Base-by-base conservation (phyloP, 1,140 invertebrate species). In the Telenomus remus region DNA sequence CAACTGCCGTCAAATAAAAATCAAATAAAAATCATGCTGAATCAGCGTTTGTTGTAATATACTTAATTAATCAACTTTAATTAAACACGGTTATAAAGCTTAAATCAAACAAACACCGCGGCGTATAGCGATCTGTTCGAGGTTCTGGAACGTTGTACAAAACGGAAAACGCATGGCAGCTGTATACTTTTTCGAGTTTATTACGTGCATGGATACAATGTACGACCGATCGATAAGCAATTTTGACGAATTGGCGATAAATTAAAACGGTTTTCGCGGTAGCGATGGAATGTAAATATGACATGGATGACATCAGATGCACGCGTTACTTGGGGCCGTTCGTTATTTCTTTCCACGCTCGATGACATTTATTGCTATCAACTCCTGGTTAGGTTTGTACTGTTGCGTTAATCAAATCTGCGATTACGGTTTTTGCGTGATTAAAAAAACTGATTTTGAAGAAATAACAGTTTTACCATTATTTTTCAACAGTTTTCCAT, bases 291-390 rank as follows among this genome's bases (percentile, higher is more conserved):
- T 49, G 57, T 70, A 70, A 70, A 70, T 61, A 49, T 70, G 57
- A 56, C 49, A 54, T 19, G n/a, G 11, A 0, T 11, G 27, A 48
- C 44, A 70, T 56, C 57, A 61, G 57, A 70, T 56, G 51, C 57
- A 61, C 14, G 42, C 34, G 46, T 51, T 61, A 70, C 51, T 19
- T 53, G 51, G 8, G 1, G 49, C 37, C 44, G 35, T 70, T 61
- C 37, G 49, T 70, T 55, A 49, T 61, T 37, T 50, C 56, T 50
- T 33, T 5, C 56, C 39, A 42, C 53, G 19, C 43, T 27, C 9
- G 51, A 63, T 63, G 59, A 71, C 68, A 63, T 71, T 71, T 63
- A 63, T 63, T 53, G 68, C 51, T 44, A 71, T 63, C 56, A 71
- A 63, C 27, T 27, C 9, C 47, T 35, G 46, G 42, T 50, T 34